Conservation (phyloP, 1,140 invertebrate genomes). For the Anagrus nilaparvatae region DNA sequence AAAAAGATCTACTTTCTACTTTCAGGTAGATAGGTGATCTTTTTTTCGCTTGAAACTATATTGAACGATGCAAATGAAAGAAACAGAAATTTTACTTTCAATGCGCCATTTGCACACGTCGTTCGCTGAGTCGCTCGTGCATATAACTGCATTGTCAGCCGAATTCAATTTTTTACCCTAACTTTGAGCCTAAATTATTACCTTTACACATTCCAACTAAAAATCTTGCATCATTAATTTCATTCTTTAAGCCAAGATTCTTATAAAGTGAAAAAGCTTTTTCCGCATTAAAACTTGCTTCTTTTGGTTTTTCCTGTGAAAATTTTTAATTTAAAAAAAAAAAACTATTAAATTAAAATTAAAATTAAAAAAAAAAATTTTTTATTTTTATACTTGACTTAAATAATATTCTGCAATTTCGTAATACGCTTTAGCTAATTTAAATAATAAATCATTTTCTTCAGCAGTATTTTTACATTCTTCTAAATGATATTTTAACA, state of each 20-base stretch:
- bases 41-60: no score
- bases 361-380: not conserved
- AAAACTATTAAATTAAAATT: not conserved
- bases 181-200: slow-evolving; percentile 1
- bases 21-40: no score
- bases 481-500: slow-evolving; percentile 21
- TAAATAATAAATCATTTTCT: slow-evolving; percentile 14
- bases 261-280: slow-evolving; percentile 19
- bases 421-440: slow-evolving; percentile 25
- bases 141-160: no score
- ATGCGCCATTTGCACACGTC: no score
- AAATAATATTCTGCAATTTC: slow-evolving; percentile 25
- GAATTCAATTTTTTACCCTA: no score
- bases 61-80: no score
- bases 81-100: no score
- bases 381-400: slow-evolving; percentile 14
- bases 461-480: slow-evolving; percentile 16
- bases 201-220: slow-evolving; percentile 27
- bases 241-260: slow-evolving; percentile 7
- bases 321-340: not conserved
- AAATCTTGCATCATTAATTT: slow-evolving; percentile 24
- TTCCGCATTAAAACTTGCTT: slow-evolving; percentile 23
- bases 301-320: slow-evolving; percentile 15
- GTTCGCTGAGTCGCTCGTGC: no score
- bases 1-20: no score